These are phyloP conservation scores for Bufo gargarizans DNA, from an alignment of 2,113 vertebrate genomes.

Conservation along the genomic window DNA sequence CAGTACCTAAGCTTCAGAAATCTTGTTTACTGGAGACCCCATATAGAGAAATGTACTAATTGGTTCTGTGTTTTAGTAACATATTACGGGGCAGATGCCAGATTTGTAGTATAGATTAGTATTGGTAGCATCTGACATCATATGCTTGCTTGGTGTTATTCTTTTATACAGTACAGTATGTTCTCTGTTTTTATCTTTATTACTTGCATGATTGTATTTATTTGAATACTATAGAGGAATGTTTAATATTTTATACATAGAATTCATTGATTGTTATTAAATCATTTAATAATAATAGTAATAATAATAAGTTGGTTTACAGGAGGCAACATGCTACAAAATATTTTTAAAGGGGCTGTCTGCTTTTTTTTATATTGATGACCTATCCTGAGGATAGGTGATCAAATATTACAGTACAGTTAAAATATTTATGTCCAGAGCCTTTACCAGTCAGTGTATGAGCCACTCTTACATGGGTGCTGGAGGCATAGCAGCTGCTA, in stretches of 20 bases:
- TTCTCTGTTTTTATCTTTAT: background rate
- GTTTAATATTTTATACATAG: background rate
- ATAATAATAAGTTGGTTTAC: too few relatives aligned
- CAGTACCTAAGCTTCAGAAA: slow-evolving; percentile 12
- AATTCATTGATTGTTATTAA: background rate
- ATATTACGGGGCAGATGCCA: background rate
- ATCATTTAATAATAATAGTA: too few relatives aligned
- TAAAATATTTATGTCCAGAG: too few relatives aligned
- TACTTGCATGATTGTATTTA: background rate
- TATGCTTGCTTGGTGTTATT: background rate
- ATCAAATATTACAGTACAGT: too few relatives aligned
- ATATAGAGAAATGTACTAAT: background rate
- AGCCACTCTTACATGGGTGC: too few relatives aligned
- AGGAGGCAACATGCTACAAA: too few relatives aligned
- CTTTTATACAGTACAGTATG: background rate
- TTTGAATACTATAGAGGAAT: background rate
- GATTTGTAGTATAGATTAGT: background rate
- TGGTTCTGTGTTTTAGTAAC: background rate
- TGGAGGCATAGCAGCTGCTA: too few relatives aligned
- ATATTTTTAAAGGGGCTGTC: too few relatives aligned
- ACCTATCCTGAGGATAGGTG: too few relatives aligned
- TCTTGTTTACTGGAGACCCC: background rate
- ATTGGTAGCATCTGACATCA: background rate
- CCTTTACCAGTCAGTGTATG: too few relatives aligned
- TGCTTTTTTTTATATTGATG: too few relatives aligned